phyloP scores from a whole-genome alignment of 2,113 vertebrate species.

The Pitta sordida region DNA sequence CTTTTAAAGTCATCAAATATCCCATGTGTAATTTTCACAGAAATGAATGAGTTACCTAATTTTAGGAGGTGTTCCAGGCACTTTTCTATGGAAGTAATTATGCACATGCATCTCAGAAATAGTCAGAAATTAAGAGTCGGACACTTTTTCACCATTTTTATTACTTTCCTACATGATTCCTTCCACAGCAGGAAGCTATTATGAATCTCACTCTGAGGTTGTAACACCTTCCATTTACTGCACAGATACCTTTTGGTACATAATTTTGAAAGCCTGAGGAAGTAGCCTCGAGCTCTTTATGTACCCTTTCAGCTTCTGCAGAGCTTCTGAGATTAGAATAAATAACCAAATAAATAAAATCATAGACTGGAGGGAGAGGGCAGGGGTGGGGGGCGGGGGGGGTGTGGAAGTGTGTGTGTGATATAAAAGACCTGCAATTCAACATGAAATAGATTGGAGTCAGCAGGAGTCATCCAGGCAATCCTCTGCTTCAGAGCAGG shows the following conservation, averaged over 20 bases:
- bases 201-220: not conserved
- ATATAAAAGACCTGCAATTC: not conserved
- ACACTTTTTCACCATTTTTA: not conserved
- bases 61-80: not conserved
- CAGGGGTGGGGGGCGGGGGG: too few species aligned
- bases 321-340: not conserved
- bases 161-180: not conserved
- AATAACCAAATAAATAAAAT: not conserved
- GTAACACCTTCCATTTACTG: not conserved
- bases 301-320: not conserved
- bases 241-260: not conserved
- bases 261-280: not conserved
- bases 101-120: not conserved
- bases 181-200: not conserved
- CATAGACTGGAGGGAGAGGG: fast-evolving
- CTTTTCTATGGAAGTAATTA: not conserved
- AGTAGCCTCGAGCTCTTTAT: not conserved
- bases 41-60: not conserved
- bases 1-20: not conserved
- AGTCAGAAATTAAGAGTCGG: not conserved
- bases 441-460: not conserved
- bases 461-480: not conserved
- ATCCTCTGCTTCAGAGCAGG: not conserved
- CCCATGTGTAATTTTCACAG: not conserved
- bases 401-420: too few species aligned